Base-by-base conservation (phyloP, 2,888 invertebrate species). In the Mesorhabditis spiculigera region DNA sequence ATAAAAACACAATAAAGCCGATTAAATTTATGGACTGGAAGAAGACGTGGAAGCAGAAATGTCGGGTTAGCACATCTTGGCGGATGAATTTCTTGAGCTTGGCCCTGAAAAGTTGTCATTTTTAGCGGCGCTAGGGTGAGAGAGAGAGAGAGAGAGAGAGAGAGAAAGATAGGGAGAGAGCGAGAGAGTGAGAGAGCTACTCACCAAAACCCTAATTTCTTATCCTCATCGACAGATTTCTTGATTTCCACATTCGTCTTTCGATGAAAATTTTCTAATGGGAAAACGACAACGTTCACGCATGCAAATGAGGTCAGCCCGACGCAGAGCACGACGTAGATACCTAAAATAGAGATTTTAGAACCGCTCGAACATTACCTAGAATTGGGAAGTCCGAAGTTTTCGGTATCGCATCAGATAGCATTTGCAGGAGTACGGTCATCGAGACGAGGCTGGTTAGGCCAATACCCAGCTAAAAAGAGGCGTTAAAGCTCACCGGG, bases 1-100 rank as follows among this genome's bases (percentile, higher is more conserved):
- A 50, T 50, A 50, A 50, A 50, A 50, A 50, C 58, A 50, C 58
- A 50, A 50, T 13, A n/a, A 50, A 50, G 58, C 58, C 58, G 58
- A 50, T 50, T 2, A 50, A 50, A 50, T 50, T 50, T n/a, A 50
- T 13, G n/a, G n/a, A 13, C n/a, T 50, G 58, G n/a, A 50, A 50
- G n/a, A 10, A 50, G n/a, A 50, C n/a, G 10, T 50, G 58, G 10
- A 50, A 50, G n/a, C 8, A 50, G 58, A 50, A 50, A 50, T 50
- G 58, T 10, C 58, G 58, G 10, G 10, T 10, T 10, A n/a, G 8
- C 10, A 10, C 8, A n/a, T 50, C 58, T 13, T n/a, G 8, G 58
- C 10, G 8, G 58, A 50, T 13, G 58, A 50, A 50, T 10, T 50
- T 10, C 10, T n/a, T 10, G 58, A 50, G 8, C 58, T 50, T 50